These are phyloP conservation scores for Amaurobius ferox DNA, from an alignment of 2,888 invertebrate genomes.

Conservation along the genomic window DNA sequence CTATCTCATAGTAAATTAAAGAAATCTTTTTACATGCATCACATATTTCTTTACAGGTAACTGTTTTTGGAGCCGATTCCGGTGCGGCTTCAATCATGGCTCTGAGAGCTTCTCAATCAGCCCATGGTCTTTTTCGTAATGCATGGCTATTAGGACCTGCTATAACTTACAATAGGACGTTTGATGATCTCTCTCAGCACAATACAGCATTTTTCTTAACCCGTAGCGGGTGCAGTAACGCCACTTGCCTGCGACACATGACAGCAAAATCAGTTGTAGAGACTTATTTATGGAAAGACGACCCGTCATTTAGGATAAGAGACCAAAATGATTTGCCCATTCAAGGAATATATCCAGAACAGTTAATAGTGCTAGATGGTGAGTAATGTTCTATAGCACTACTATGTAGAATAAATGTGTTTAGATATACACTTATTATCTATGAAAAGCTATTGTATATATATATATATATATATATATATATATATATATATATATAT, in stretches of 20 bases:
- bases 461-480: too few relatives aligned
- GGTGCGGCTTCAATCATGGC: slow-evolving; percentile 73
- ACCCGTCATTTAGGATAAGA: slow-evolving; percentile 75
- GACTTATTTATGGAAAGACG: slow-evolving; percentile 74
- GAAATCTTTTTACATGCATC: background rate
- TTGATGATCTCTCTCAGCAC: slow-evolving; percentile 63
- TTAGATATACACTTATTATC: too few relatives aligned
- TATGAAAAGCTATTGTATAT: too few relatives aligned
- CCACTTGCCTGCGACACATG: slow-evolving; percentile 62
- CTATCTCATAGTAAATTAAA: too few relatives aligned
- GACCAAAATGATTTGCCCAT: slow-evolving; percentile 75
- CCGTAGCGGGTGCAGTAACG: slow-evolving; percentile 62
- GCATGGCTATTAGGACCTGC: slow-evolving; percentile 74
- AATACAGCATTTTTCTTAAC: slow-evolving; percentile 70
- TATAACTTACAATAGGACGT: slow-evolving; percentile 68
- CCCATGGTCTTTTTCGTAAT: slow-evolving; percentile 45
- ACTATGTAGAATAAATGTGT: too few relatives aligned
- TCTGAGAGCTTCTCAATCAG: slow-evolving; percentile 40
- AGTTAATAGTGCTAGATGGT: slow-evolving; percentile 73
- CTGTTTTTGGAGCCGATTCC: slow-evolving; percentile 72
- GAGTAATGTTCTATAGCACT: slow-evolving; percentile 3
- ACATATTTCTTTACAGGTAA: slow-evolving; percentile 46
- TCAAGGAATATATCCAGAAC: slow-evolving; percentile 73
- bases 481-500: too few relatives aligned
- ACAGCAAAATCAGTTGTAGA: slow-evolving; percentile 44